Conservation (phyloP, 2,888 invertebrate genomes). For the Nymphalis polychloros region DNA sequence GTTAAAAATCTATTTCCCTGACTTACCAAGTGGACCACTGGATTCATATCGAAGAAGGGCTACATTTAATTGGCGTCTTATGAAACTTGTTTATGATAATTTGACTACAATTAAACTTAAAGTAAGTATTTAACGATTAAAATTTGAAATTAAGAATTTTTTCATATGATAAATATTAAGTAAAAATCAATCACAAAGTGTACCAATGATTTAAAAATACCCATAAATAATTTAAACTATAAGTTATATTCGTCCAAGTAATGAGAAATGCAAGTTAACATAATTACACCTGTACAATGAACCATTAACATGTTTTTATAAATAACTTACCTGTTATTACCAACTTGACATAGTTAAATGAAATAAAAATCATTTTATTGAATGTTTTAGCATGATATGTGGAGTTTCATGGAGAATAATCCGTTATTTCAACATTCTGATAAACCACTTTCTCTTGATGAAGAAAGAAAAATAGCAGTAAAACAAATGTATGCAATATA, state of each 20-base stretch:
- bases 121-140: slow-evolving; percentile 48
- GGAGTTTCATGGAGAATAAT: slow-evolving; percentile 87
- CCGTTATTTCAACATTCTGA: slow-evolving; percentile 89
- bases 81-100: slow-evolving; percentile 69
- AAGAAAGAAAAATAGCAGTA: slow-evolving; percentile 79
- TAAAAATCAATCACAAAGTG: too few species aligned
- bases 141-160: too few species aligned
- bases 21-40: slow-evolving; percentile 84
- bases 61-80: slow-evolving; percentile 86
- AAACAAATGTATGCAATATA: slow-evolving; percentile 84
- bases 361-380: slow-evolving; percentile 20
- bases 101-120: slow-evolving; percentile 63
- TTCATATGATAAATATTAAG: too few species aligned
- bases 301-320: too few species aligned
- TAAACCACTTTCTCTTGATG: slow-evolving; percentile 80
- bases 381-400: slow-evolving; percentile 59
- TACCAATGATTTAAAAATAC: too few species aligned
- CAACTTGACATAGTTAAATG: neutral
- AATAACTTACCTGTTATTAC: too few species aligned
- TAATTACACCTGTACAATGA: too few species aligned
- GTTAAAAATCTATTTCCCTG: slow-evolving; percentile 74
- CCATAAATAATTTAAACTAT: too few species aligned
- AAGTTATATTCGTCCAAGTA: too few species aligned
- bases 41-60: slow-evolving; percentile 84
- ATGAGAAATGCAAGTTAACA: too few species aligned